Percentiles rank a stretch among this genome's conserved stretches.
Evolutionary conservation across 2,888 invertebrate genomes (phyloP).

Genomic region (Chouioia cunea): DNA sequence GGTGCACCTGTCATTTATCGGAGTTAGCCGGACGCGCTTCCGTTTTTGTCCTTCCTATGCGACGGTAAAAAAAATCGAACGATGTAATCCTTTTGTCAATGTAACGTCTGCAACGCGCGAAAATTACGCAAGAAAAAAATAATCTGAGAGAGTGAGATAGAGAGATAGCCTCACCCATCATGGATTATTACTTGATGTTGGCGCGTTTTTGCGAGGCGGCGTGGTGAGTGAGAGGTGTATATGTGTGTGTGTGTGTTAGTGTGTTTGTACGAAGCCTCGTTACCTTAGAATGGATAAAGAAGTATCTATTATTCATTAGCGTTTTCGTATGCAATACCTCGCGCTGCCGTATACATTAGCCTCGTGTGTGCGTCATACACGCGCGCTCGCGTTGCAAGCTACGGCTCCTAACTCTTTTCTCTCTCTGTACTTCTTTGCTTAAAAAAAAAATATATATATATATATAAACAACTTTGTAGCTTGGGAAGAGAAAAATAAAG

Average conservation of each 20-base stretch:
- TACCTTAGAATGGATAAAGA: conserved; percentile 47
- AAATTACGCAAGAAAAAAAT: neutral
- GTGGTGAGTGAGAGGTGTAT: too few relatives aligned
- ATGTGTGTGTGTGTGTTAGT: neutral
- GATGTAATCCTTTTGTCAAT: too few relatives aligned
- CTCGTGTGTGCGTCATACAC: conserved; percentile 33
- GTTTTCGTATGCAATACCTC: conserved; percentile 53
- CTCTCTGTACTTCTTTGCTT: too few relatives aligned
- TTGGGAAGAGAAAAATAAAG: too few relatives aligned
- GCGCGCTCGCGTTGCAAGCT: neutral
- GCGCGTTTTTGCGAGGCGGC: too few relatives aligned
- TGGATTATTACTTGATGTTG: too few relatives aligned
- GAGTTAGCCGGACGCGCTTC: conserved; percentile 21
- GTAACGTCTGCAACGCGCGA: neutral
- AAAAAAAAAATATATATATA: too few relatives aligned
- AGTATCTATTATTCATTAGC: conserved; percentile 54
- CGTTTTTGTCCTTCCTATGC: conserved; percentile 28
- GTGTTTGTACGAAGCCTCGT: conserved; percentile 40
- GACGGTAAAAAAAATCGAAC: too few relatives aligned
- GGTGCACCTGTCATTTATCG: conserved; percentile 31
- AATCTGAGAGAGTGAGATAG: conserved; percentile 2
- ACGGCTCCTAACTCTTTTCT: too few relatives aligned
- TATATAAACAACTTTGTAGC: too few relatives aligned
- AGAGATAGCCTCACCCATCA: conserved; percentile 1
- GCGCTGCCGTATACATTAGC: conserved; percentile 51